Evolutionary conservation across 37 sponge, comb jelly and placozoan species (phyloP), one percentile per base, ranked within the genome.

Genomic region (Geodia barretti): DNA sequence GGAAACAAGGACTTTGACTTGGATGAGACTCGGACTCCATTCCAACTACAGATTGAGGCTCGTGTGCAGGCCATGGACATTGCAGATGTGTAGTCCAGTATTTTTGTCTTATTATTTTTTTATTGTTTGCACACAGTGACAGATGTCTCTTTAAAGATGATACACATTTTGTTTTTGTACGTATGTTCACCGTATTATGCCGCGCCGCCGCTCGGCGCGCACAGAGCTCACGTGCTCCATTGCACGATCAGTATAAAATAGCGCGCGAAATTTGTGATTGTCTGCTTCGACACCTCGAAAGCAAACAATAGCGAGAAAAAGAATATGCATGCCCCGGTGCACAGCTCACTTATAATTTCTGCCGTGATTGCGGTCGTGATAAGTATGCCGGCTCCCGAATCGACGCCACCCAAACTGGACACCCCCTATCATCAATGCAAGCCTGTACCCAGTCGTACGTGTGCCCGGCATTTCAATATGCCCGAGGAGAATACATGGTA

Each of bases 11-110:
- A 54, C 36, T 72, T 78, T 36, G 96, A 95, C 70, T 92, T 95
- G 89, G 91, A 82, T 32, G 96, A 95, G 60, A 37, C 65, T 1
- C 70, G 86, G 36, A 78, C 91, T 41, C 96, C 96, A 14, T 95
- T 95, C 78, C 90, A 89, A n/a, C 62, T 95, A 20, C 82, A 83
- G 34, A 83, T 95, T 35, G n/a, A 82, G 59, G 96, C 96, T 68
- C 62, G 92, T n/a, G 92, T 83, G 24, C 83, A 86, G 58, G 94
- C 94, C 35, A 41, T 93, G 25, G 94, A 92, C 35, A 58, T 86
- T n/a, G 19, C 78, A 47, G 88, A 87, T 70, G 54, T 62, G n/a
- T 91, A 59, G 36, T 47, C 26, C 20, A 43, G 17, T 17, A n/a
- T 36, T 75, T 62, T 3, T 69, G 33, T 68, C 42, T 2, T 43